Conservation (phyloP, 2,113 vertebrate species). For the Haliaeetus leucogaster region DNA sequence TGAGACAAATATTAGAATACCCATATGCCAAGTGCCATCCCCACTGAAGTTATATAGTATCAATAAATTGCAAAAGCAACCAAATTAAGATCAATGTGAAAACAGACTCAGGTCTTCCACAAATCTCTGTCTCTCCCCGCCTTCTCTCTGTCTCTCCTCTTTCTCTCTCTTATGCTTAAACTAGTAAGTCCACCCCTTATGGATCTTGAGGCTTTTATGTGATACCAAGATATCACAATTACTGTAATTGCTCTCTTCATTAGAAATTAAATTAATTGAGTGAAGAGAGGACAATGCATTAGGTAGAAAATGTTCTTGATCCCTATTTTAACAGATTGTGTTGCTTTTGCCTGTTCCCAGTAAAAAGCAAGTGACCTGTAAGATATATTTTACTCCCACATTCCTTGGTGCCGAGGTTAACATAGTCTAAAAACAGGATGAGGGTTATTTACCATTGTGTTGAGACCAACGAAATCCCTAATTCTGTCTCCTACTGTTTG, state of each 20-base stretch:
- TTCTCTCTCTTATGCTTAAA: background rate
- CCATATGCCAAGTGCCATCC: background rate
- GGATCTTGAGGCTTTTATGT: background rate
- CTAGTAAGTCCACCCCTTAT: background rate
- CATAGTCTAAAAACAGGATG: background rate
- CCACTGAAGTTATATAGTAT: background rate
- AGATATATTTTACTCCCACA: background rate
- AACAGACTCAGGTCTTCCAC: background rate
- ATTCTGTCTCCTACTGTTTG: background rate
- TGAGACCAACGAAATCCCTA: background rate
- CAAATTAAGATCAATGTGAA: background rate
- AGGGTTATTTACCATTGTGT: background rate
- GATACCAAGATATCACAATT: background rate
- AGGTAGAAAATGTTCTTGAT: background rate
- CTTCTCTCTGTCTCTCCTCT: background rate
- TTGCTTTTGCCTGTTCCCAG: background rate
- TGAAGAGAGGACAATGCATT: background rate
- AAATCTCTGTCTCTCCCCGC: background rate
- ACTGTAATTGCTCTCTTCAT: background rate
- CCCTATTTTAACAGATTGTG: background rate
- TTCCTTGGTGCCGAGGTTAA: background rate
- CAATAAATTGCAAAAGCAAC: background rate
- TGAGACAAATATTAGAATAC: background rate
- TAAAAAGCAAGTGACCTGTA: background rate
- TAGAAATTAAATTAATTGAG: background rate